Base-by-base conservation (phyloP, 2,888 invertebrate genomes). In the Agelastica alni region DNA sequence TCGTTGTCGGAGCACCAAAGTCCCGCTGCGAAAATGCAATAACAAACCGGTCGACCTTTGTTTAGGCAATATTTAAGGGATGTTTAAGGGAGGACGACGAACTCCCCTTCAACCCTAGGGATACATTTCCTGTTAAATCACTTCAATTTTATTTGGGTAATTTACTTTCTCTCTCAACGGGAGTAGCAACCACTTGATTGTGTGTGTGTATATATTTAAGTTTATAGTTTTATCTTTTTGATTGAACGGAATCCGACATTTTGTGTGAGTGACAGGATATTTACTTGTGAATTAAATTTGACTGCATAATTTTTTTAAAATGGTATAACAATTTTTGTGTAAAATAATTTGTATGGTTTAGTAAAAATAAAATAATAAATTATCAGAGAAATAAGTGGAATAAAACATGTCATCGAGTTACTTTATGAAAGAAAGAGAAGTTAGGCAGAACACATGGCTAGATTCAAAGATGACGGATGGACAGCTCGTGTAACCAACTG, bases 141-240 rank as follows among this genome's bases (percentile, higher is more conserved):
- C 67, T 67, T 64, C 62, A 66, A 65, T 67, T 70, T 69, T 68
- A 69, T 69, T 71, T 65, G 67, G 69, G 64, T 63, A 70, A 70
- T 70, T 70, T 68, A 68, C 58, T 56, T 49, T 58, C 55, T 53
- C 58, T 52, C 57, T 39, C 37, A 18, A 18, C 20, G 37, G 37
- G 37, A 39, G 20, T 39, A 64, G 61, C 63, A 48, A 56, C 66
- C 65, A 63, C 66, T 66, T 64, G 66, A 62, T 67, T 63, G 62
- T 53, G 64, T n/a, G n/a, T n/a, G n/a, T n/a, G n/a, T n/a, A n/a
- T 41, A 32, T 41, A 20, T 37, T 47, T 12, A 37, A 37, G n/a
- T 10, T 3, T 13, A 9, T 28, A 10, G 31, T 26, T 12, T 43
- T 26, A 16, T 30, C 14, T 2, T 18, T 41, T 9, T 22, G 12